Conservation (phyloP, 2,797 vertebrate species). For the Intellagama lesueurii region DNA sequence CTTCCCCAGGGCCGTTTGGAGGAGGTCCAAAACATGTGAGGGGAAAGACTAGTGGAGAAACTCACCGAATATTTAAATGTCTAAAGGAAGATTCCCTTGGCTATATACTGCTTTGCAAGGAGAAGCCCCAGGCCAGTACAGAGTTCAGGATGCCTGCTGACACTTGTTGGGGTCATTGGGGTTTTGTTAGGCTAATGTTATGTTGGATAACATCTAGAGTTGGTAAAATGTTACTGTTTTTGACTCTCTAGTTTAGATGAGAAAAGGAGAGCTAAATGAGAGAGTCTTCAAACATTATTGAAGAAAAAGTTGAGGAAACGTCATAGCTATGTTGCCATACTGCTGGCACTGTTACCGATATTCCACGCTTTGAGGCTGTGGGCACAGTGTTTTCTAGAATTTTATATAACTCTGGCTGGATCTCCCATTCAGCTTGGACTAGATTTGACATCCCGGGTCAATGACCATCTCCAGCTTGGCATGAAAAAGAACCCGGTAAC, state of each 20-base stretch:
- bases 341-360: neutral
- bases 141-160: neutral
- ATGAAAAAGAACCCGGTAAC: neutral
- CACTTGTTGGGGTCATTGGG: neutral
- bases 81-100: conserved; percentile 15
- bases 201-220: neutral
- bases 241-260: conserved; percentile 19
- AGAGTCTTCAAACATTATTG: neutral
- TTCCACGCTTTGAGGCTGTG: neutral
- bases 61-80: neutral
- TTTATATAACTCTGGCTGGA: neutral
- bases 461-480: neutral
- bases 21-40: neutral
- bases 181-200: neutral
- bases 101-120: neutral
- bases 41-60: too few species aligned
- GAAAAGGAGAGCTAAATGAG: neutral
- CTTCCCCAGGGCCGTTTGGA: neutral
- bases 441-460: neutral
- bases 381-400: neutral
- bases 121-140: neutral
- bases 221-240: conserved; percentile 3
- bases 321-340: neutral
- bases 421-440: neutral
- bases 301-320: neutral